Evolutionary conservation across 2,797 vertebrate species (phyloP).

Genomic region (Eulemur mongoz): DNA sequence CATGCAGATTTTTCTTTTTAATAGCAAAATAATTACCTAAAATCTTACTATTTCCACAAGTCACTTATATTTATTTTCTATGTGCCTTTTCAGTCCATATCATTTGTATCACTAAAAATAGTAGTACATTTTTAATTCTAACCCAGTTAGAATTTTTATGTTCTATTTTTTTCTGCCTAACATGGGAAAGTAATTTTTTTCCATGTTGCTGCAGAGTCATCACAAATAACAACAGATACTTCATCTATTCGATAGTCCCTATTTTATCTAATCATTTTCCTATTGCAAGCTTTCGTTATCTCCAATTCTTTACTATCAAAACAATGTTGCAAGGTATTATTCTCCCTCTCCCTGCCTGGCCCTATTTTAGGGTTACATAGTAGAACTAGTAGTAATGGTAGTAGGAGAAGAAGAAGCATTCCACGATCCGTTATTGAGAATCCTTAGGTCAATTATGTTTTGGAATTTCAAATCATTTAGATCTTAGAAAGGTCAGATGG

Average conservation of each 20-base stretch:
- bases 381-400: not conserved
- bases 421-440: not conserved
- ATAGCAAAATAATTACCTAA: conserved; percentile 31
- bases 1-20: not conserved
- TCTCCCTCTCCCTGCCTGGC: not conserved
- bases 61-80: conserved; percentile 3
- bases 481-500: not conserved
- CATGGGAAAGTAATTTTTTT: not conserved
- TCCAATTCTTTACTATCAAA: not conserved
- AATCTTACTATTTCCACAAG: not conserved
- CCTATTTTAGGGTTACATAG: not conserved
- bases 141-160: not conserved
- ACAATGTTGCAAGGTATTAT: not conserved
- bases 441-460: not conserved
- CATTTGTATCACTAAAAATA: not conserved
- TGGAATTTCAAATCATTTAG: conserved; percentile 9
- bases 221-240: not conserved
- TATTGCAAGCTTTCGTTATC: not conserved
- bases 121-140: conserved; percentile 9
- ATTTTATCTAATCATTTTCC: not conserved
- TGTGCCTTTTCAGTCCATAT: not conserved
- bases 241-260: not conserved
- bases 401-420: not conserved
- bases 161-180: not conserved
- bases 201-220: not conserved